These are phyloP conservation scores for Cephalotes varians DNA, from an alignment of 2,888 invertebrate species.

Conservation along the genomic window DNA sequence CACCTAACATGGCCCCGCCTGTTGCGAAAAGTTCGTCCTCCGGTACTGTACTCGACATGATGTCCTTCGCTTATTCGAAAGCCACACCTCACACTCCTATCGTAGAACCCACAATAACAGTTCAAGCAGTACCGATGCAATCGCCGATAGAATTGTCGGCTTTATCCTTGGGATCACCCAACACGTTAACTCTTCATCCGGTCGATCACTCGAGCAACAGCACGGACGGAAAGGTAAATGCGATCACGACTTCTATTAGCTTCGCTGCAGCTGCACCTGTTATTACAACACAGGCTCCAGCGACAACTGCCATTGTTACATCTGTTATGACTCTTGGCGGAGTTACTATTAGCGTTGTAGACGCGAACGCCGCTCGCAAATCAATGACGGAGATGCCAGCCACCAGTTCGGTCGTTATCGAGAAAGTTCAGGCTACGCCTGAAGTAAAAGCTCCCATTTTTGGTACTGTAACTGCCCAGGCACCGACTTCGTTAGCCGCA, in stretches of 20 bases:
- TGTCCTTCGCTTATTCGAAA: constrained; percentile 75
- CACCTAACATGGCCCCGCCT: constrained; percentile 32
- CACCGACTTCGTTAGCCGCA: constrained; percentile 28
- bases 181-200: constrained; percentile 5
- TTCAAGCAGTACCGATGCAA: constrained; percentile 58
- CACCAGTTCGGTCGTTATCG: constrained; percentile 52
- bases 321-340: constrained; percentile 15
- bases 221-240: neutral
- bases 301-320: constrained; percentile 12
- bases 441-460: constrained; percentile 45
- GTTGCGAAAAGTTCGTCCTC: constrained; percentile 58
- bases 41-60: constrained; percentile 49
- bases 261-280: constrained; percentile 11
- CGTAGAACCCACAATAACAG: constrained; percentile 55
- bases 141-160: constrained; percentile 21
- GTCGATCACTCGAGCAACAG: neutral
- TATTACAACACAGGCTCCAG: constrained; percentile 6
- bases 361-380: constrained; percentile 4
- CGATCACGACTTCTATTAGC: constrained; percentile 3
- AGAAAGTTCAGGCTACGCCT: constrained; percentile 39
- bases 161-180: constrained; percentile 19
- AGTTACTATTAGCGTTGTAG: constrained; percentile 45
- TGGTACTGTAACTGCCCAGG: constrained; percentile 37
- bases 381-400: constrained; percentile 31
- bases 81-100: constrained; percentile 58